Evolutionary conservation across 2,888 invertebrate species (phyloP).

Genomic region (Adelognathus sp.): DNA sequence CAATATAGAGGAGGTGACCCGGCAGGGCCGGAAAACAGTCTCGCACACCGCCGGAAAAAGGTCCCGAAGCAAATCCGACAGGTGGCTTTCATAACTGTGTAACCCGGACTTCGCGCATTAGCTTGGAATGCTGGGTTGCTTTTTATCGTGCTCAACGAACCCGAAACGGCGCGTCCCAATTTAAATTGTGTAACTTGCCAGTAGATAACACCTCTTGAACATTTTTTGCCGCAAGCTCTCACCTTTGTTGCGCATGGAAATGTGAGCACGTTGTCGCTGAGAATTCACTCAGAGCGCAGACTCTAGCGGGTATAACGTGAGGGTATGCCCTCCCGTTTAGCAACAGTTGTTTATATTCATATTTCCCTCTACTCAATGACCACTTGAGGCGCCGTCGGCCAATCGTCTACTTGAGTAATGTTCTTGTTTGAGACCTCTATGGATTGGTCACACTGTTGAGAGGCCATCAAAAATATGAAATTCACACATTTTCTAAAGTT

Average conservation of each 20-base stretch:
- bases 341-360: too few species aligned
- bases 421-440: too few species aligned
- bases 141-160: not conserved
- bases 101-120: not conserved
- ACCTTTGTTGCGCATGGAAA: not conserved
- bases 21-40: not conserved
- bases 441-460: too few species aligned
- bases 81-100: constrained; percentile 25
- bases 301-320: too few species aligned
- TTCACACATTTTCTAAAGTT: too few species aligned
- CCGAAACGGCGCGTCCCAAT: constrained; percentile 11
- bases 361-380: too few species aligned
- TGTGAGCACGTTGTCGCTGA: not conserved
- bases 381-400: too few species aligned
- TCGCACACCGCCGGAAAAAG: not conserved
- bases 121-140: not conserved
- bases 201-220: not conserved
- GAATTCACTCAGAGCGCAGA: not conserved
- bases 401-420: too few species aligned
- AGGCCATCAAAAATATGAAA: too few species aligned
- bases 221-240: not conserved
- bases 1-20: not conserved
- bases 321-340: too few species aligned
- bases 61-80: constrained; percentile 42
- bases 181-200: not conserved